Evolutionary conservation across 2,113 vertebrate genomes (phyloP).

Genomic region (Leiothrix lutea): DNA sequence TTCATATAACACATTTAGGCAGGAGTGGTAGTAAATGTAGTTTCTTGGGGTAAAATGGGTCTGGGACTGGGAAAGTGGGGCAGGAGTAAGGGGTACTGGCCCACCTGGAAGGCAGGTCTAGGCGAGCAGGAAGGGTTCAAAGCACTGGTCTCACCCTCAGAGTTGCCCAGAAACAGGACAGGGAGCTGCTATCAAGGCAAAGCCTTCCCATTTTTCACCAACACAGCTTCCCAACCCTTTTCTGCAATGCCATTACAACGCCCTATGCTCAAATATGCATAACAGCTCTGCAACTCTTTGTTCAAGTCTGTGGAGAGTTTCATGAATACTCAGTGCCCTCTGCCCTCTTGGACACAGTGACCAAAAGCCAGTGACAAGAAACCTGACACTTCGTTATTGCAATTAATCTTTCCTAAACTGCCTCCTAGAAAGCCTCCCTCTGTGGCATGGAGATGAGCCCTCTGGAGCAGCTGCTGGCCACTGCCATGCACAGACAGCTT

Average conservation of each 20-base stretch:
- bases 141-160: neutral
- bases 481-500: neutral
- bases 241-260: neutral
- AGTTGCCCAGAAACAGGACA: neutral
- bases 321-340: neutral
- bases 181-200: neutral
- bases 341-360: neutral
- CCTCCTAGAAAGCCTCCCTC: neutral
- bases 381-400: neutral
- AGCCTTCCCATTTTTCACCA: neutral
- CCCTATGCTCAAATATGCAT: neutral
- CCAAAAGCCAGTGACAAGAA: neutral
- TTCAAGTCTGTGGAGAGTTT: neutral
- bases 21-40: neutral
- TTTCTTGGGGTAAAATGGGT: neutral
- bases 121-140: neutral
- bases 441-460: rapidly evolving
- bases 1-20: neutral
- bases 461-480: neutral
- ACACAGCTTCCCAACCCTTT: neutral
- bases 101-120: neutral
- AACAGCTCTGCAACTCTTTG: neutral
- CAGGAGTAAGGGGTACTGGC: neutral
- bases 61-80: neutral
- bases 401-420: neutral